A percentile compares a stretch with the other conserved stretches of the same genome.
Evolutionary conservation across 2,797 vertebrate species (phyloP).

Genomic region (Oreortyx pictus): DNA sequence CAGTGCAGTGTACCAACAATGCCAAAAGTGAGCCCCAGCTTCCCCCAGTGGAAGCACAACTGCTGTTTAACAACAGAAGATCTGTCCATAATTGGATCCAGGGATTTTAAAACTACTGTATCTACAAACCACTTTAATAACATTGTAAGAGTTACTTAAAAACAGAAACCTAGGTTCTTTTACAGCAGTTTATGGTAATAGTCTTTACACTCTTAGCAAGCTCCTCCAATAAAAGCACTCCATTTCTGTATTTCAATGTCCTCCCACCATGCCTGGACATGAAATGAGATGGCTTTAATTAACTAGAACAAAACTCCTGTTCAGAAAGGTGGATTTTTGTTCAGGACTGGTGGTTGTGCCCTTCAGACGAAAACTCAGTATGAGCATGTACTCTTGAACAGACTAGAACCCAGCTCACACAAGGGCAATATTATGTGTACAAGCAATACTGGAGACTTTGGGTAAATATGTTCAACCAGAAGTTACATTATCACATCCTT

Average conservation of each 20-base stretch:
- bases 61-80: neutral
- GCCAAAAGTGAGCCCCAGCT: neutral
- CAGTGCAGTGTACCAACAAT: accelerated
- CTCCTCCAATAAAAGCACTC: neutral
- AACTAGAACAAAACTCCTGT: neutral
- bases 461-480: neutral
- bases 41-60: neutral
- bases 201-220: neutral
- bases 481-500: neutral
- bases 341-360: too few species aligned
- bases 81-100: neutral
- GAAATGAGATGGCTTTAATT: neutral
- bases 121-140: neutral
- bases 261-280: neutral
- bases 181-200: neutral
- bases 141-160: neutral
- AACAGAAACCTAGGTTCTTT: neutral
- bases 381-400: neutral
- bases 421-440: accelerated
- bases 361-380: neutral
- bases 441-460: neutral
- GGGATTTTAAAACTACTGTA: neutral
- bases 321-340: neutral
- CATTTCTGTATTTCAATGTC: neutral
- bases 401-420: neutral